Evolutionary conservation across 2,888 invertebrate genomes (phyloP).

Genomic region (Drosophila pegasa): DNA sequence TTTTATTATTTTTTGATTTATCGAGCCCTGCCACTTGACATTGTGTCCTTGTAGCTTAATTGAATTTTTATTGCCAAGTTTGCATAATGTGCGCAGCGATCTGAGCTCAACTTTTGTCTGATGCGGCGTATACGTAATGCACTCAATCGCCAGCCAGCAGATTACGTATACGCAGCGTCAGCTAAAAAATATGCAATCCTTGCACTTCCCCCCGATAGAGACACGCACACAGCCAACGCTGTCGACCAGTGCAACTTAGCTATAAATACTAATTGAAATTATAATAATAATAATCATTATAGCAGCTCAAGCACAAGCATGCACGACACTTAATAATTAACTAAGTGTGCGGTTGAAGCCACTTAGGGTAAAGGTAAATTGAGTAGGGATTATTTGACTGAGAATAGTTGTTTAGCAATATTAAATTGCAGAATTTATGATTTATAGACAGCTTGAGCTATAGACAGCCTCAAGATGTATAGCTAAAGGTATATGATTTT

Average conservation of each 20-base stretch:
- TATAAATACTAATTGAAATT: no score
- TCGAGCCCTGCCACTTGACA: constrained; percentile 68
- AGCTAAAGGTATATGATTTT: no score
- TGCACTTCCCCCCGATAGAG: no score
- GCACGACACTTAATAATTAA: constrained; percentile 12
- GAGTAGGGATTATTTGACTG: not conserved
- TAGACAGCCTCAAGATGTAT: no score
- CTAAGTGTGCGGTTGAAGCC: not conserved
- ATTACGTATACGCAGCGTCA: constrained; percentile 64
- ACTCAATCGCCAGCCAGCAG: constrained; percentile 25
- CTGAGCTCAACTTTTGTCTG: constrained; percentile 27
- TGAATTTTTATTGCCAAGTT: constrained; percentile 81
- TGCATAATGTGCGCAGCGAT: constrained; percentile 63
- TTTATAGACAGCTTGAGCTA: no score
- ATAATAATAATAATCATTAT: constrained; percentile 11
- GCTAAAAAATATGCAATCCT: constrained; percentile 37
- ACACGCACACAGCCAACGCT: constrained; percentile 20
- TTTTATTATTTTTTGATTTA: constrained; percentile 44
- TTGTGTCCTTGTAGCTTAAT: constrained; percentile 74
- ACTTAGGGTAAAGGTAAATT: not conserved
- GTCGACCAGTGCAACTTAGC: constrained; percentile 18
- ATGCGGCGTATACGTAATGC: constrained; percentile 64
- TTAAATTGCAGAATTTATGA: no score
- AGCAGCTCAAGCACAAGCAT: not conserved
- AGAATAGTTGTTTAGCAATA: not conserved